These are phyloP conservation scores for Heliothis virescens DNA, from an alignment of 1,140 invertebrate genomes.

Conservation along the genomic window DNA sequence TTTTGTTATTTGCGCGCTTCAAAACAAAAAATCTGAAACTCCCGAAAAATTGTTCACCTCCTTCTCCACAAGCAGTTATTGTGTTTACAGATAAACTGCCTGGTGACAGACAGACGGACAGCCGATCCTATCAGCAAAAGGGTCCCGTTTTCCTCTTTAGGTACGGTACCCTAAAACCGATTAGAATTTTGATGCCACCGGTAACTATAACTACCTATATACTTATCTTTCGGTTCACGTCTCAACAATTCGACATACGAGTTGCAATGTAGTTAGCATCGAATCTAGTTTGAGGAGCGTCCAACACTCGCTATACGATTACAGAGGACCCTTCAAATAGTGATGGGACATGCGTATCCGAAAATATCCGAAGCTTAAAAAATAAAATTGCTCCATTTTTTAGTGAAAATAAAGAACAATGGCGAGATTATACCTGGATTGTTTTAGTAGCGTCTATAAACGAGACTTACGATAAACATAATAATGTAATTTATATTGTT, in stretches of 20 bases:
- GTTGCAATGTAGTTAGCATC: slow-evolving; percentile 1
- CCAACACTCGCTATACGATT: background rate
- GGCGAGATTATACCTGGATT: too few species aligned
- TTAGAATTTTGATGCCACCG: background rate
- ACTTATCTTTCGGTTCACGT: background rate
- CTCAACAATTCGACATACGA: background rate
- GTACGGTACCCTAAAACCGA: background rate
- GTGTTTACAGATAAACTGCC: too few species aligned
- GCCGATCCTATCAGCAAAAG: too few species aligned
- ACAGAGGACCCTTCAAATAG: background rate
- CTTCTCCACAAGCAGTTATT: too few species aligned
- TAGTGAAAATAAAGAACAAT: too few species aligned
- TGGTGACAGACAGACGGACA: too few species aligned
- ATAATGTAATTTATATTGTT: too few species aligned
- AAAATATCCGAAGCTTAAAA: background rate
- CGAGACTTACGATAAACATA: too few species aligned
- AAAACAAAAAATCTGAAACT: too few species aligned
- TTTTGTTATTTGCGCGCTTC: too few species aligned
- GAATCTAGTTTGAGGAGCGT: slow-evolving; percentile 1
- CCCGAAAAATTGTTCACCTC: too few species aligned
- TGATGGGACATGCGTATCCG: background rate
- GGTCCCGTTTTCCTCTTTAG: background rate
- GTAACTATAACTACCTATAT: background rate
- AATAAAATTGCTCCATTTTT: background rate
- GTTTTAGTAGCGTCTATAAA: too few species aligned